A percentile compares a stretch with the other conserved stretches of the same genome.
Conservation (phyloP, 2,797 vertebrate genomes). For the Phaenicophaeus curvirostris region DNA sequence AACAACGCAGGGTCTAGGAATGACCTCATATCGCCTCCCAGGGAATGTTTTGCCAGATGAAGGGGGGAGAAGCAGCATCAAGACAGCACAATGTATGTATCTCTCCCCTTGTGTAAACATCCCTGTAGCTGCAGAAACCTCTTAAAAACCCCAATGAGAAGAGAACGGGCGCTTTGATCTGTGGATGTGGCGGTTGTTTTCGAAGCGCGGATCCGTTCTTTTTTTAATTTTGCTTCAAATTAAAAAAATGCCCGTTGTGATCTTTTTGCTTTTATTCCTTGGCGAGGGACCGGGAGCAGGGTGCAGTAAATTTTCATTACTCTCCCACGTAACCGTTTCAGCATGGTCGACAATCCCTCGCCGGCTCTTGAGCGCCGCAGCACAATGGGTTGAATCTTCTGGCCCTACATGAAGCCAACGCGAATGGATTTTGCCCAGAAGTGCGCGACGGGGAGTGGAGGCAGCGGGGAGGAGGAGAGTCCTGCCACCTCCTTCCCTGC, state of each 20-base stretch:
- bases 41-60: conserved; percentile 67
- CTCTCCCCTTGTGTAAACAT: conserved; percentile 69
- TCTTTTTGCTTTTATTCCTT: conserved; percentile 63
- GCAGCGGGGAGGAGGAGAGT: neutral
- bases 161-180: conserved; percentile 69
- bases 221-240: conserved; percentile 68
- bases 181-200: conserved; percentile 67
- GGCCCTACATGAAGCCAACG: conserved; percentile 63
- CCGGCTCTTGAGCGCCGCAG: conserved; percentile 28
- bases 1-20: conserved; percentile 55
- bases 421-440: conserved; percentile 69
- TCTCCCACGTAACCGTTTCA: conserved; percentile 60
- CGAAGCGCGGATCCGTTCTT: conserved; percentile 45
- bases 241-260: conserved; percentile 68
- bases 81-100: conserved; percentile 62
- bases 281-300: conserved; percentile 17
- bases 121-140: conserved; percentile 65
- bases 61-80: conserved; percentile 50
- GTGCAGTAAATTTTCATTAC: conserved; percentile 66
- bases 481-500: conserved; percentile 24
- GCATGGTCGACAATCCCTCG: conserved; percentile 49
- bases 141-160: conserved; percentile 57
- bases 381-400: conserved; percentile 54
- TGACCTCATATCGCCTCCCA: conserved; percentile 63
- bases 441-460: conserved; percentile 53